phyloP scores from a whole-genome alignment of 2,113 vertebrate genomes.

The Lophius piscatorius region DNA sequence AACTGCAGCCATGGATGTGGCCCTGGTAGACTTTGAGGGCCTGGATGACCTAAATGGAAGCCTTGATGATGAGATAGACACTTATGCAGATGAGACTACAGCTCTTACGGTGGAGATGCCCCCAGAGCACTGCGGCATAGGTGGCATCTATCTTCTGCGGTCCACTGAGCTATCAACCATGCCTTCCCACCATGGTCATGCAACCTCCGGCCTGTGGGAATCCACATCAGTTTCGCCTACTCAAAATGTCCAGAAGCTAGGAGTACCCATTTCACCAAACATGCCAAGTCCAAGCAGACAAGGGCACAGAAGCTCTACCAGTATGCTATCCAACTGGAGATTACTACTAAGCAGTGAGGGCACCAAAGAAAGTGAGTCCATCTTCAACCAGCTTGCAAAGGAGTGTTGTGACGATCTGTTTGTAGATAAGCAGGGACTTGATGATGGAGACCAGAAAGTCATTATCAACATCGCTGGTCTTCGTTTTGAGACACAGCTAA shows the following conservation, averaged over 20 bases:
- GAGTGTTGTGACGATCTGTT: conserved; percentile 86
- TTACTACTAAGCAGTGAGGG: conserved; percentile 83
- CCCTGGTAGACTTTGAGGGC: conserved; percentile 89
- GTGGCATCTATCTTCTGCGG: conserved; percentile 39
- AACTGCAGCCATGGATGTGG: conserved; percentile 89
- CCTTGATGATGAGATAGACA: conserved; percentile 75
- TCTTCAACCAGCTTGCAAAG: conserved; percentile 85
- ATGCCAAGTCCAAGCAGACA: conserved; percentile 59
- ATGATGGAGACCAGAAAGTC: conserved; percentile 90
- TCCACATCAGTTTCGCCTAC: conserved; percentile 49
- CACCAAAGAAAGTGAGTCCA: conserved; percentile 82
- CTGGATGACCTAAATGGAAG: conserved; percentile 79
- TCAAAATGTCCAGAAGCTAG: conserved; percentile 49
- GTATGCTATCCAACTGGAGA: conserved; percentile 88
- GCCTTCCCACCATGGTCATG: conserved; percentile 34
- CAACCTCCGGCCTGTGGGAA: conserved; percentile 60
- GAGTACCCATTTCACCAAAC: conserved; percentile 58
- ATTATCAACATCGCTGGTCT: conserved; percentile 96
- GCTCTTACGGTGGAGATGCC: conserved; percentile 70
- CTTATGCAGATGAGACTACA: conserved; percentile 77
- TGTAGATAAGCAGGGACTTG: conserved; percentile 80
- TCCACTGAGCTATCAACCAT: conserved; percentile 21
- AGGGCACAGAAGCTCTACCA: conserved; percentile 79
- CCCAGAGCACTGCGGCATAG: conserved; percentile 41
- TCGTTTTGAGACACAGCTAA: conserved; percentile 92